Percentiles rank a stretch among this genome's conserved stretches.
Conservation (phyloP, 2,113 vertebrate genomes). For the Lophotis ruficrista region DNA sequence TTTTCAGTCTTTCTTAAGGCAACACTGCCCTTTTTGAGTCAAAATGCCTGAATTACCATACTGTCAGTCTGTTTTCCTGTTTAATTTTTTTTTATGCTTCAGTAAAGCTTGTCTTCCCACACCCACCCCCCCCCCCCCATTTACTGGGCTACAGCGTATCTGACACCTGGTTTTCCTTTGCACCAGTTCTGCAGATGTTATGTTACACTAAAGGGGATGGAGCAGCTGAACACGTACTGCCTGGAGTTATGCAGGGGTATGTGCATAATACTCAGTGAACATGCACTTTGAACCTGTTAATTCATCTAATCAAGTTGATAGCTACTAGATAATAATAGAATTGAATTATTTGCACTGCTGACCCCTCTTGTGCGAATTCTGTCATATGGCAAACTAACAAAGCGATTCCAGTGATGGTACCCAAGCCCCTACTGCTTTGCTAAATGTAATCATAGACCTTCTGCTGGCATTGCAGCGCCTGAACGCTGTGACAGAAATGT, state of each 20-base stretch:
- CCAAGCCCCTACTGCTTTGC: neutral
- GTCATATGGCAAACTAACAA: neutral
- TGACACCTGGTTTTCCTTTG: fast-evolving
- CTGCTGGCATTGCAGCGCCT: neutral
- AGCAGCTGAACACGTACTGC: neutral
- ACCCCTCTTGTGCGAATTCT: neutral
- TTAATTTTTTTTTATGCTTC: neutral
- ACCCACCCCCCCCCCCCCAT: no score
- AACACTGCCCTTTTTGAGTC: neutral
- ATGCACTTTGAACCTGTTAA: neutral
- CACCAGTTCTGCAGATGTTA: neutral
- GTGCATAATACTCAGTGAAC: neutral
- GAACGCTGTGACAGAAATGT: no score
- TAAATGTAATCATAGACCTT: neutral
- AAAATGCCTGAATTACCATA: neutral
- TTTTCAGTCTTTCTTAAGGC: neutral
- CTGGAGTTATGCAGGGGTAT: neutral
- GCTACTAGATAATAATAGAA: neutral
- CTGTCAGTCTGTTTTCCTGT: neutral
- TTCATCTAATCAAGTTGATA: neutral
- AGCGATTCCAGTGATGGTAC: neutral
- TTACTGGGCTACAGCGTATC: neutral
- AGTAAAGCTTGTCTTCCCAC: neutral
- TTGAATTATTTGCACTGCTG: neutral
- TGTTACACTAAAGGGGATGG: neutral